Percentiles rank a stretch among this genome's conserved stretches.
These are phyloP conservation scores for Scophthalmus maximus DNA, from an alignment of 2,113 vertebrate genomes.

Conservation along the genomic window DNA sequence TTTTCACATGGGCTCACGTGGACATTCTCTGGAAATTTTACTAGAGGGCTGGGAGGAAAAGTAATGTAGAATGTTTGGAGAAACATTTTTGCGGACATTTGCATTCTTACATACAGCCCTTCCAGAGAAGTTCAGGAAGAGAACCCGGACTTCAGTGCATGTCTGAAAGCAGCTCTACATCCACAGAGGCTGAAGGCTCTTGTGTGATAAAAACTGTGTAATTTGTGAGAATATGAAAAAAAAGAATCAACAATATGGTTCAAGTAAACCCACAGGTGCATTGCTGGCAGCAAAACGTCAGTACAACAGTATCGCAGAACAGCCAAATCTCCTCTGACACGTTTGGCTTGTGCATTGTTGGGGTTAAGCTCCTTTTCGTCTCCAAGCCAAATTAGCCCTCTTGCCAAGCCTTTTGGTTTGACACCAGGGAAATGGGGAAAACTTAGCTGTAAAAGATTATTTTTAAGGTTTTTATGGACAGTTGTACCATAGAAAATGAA, in stretches of 20 bases:
- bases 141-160: too few species aligned
- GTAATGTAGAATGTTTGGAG: too few species aligned
- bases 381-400: background rate
- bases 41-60: too few species aligned
- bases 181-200: background rate
- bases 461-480: background rate
- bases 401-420: background rate
- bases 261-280: background rate
- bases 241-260: background rate
- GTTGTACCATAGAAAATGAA: background rate
- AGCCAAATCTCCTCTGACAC: background rate
- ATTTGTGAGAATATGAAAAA: background rate
- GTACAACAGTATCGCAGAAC: background rate
- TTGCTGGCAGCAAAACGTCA: background rate
- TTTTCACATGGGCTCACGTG: too few species aligned
- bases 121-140: too few species aligned
- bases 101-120: too few species aligned
- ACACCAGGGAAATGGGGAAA: background rate
- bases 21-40: too few species aligned
- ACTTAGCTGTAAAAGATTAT: background rate
- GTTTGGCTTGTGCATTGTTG: background rate
- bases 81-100: too few species aligned
- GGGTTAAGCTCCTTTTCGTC: background rate
- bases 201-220: too few species aligned
- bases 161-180: too few species aligned